Percentiles rank a stretch among this genome's conserved stretches.
phyloP scores from a whole-genome alignment of 1,140 invertebrate genomes.

The Meloidogyne chitwoodi region DNA sequence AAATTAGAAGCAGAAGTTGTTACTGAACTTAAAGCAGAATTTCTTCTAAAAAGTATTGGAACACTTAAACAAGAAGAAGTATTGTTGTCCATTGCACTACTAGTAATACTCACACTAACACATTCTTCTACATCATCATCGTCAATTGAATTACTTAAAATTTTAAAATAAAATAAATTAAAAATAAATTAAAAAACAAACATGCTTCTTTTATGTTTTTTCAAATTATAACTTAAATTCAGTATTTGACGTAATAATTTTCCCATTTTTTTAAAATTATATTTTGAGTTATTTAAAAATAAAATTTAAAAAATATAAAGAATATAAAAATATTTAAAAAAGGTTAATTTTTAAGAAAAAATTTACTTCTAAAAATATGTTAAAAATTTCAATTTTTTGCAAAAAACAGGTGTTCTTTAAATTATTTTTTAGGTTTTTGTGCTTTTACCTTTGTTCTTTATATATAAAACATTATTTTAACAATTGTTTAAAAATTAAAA shows the following conservation, averaged over 20 bases:
- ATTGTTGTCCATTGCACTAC: slow-evolving; percentile 16
- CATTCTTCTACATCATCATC: slow-evolving; percentile 21
- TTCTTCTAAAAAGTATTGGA: slow-evolving; percentile 38
- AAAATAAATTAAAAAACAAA: not conserved
- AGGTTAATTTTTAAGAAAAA: too few relatives aligned
- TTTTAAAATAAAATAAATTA: not conserved
- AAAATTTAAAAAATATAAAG: not conserved
- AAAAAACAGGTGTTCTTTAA: not conserved
- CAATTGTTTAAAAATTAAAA: too few relatives aligned
- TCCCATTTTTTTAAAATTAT: not conserved
- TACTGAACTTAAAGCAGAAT: slow-evolving; percentile 4
- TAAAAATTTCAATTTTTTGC: not conserved
- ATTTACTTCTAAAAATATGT: too few relatives aligned
- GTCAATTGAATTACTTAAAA: slow-evolving; percentile 26
- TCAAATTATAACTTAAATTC: not conserved
- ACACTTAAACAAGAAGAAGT: slow-evolving; percentile 19
- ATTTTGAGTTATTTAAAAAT: not conserved
- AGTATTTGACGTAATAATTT: not conserved
- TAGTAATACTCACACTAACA: not conserved
- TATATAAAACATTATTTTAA: not conserved
- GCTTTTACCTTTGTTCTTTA: not conserved
- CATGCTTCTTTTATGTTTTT: not conserved
- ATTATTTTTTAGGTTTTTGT: not conserved
- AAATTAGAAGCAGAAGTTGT: not conserved
- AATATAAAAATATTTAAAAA: not conserved